Conservation (phyloP, 2,888 invertebrate genomes). For the Lepidochitona cinerea region DNA sequence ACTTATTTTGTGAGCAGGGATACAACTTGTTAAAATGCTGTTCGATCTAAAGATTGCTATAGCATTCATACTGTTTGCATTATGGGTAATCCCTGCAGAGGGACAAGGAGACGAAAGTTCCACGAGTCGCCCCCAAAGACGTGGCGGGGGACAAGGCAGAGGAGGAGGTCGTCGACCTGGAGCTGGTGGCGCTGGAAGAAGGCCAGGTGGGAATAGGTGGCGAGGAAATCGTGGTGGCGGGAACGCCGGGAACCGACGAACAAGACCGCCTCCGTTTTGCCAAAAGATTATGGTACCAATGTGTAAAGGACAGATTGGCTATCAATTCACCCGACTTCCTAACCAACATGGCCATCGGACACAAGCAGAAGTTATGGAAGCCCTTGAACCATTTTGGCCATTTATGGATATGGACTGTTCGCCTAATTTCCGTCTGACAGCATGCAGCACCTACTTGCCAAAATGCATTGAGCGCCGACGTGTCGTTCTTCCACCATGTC, state of each 20-base stretch:
- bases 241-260: background rate
- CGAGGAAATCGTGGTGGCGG: background rate
- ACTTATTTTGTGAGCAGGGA: too few relatives aligned
- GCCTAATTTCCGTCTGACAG: conserved; percentile 45
- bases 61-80: too few relatives aligned
- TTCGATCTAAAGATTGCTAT: background rate
- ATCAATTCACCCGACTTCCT: conserved; percentile 50
- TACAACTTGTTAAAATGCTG: too few relatives aligned
- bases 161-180: background rate
- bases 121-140: background rate
- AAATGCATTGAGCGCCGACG: conserved; percentile 36
- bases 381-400: conserved; percentile 49
- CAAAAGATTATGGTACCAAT: conserved; percentile 50
- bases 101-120: background rate
- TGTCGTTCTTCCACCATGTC: conserved; percentile 40
- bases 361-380: conserved; percentile 5
- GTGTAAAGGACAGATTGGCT: conserved; percentile 51
- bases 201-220: background rate
- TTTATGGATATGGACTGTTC: conserved; percentile 57
- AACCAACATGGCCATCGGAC: background rate
- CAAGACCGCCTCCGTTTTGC: conserved; percentile 11
- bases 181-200: background rate
- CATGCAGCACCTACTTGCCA: conserved; percentile 53
- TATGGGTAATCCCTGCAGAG: background rate
- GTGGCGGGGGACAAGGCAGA: background rate